Evolutionary conservation across 2,797 vertebrate genomes (phyloP), one percentile per base, ranked within the genome.

Genomic region (Parauchenoglanis punctatus): DNA sequence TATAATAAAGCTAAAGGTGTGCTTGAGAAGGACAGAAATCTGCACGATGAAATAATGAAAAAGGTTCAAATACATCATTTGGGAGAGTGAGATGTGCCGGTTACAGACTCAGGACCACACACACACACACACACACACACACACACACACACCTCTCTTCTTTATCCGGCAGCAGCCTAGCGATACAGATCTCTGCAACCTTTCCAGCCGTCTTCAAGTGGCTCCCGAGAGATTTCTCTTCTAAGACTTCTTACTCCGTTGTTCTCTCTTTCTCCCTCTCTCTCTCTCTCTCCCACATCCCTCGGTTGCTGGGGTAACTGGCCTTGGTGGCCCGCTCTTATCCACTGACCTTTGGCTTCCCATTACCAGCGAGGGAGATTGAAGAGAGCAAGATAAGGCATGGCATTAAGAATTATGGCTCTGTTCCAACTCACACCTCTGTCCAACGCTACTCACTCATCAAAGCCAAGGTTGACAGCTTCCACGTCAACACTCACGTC

Each of bases 311-410:
- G 92, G 18, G 94, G 93, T 90, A 93, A 95, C 94, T 85, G 85
- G 90, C 91, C 84, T 88, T 85, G 88, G 92, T 88, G 87, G 84
- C 80, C 49, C 31, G 7, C 1, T 91, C 91, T 94, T 93, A 95
- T 95, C 93, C 85, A 58, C 85, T 92, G 93, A 93, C 93, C 93
- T 93, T 91, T 94, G 93, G 93, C 93, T 94, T 93, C 94, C 93
- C 91, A 90, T 95, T 93, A 92, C 91, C 92, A 91, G 90, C 77
- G 83, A 92, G 92, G 92, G 91, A 93, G 93, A 94, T 90, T 84
- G 63, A 92, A 90, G 93, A 93, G 91, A 91, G 92, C 87, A 86
- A 82, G 91, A 93, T 92, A 91, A 91, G 91, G 90, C 67, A 91
- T 92, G 93, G 91, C 91, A 93, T 91, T 90, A 88, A 93, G 92